Conservation (phyloP, 2,888 invertebrate genomes). For the Mythimna impura region DNA sequence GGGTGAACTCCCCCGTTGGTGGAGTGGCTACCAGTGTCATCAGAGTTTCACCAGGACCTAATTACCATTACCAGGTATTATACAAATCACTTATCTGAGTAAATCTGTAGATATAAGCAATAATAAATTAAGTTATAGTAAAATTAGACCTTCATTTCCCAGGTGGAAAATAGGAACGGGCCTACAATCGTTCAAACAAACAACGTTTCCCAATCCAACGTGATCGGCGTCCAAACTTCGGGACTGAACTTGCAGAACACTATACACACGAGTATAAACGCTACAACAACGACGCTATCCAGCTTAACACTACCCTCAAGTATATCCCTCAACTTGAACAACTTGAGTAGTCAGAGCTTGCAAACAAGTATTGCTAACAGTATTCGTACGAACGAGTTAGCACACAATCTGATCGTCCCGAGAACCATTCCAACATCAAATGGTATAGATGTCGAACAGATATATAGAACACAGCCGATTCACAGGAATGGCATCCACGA, state of each 20-base stretch:
- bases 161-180: constrained; percentile 86
- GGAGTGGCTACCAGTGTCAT: constrained; percentile 95
- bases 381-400: constrained; percentile 79
- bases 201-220: constrained; percentile 74
- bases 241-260: constrained; percentile 74
- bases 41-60: constrained; percentile 94
- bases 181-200: constrained; percentile 78
- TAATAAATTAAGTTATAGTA: constrained; percentile 17
- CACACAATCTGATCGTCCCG: constrained; percentile 84
- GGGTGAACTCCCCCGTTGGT: constrained; percentile 86
- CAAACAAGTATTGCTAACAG: constrained; percentile 80
- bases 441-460: constrained; percentile 84
- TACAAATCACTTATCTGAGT: background rate
- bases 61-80: constrained; percentile 87
- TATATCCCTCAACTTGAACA: constrained; percentile 81
- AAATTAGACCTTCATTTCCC: constrained; percentile 50
- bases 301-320: constrained; percentile 78
- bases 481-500: constrained; percentile 85
- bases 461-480: constrained; percentile 71
- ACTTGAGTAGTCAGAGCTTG: constrained; percentile 65
- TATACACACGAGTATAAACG: constrained; percentile 73
- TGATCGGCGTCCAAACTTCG: constrained; percentile 79
- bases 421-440: constrained; percentile 76
- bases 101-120: background rate
- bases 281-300: constrained; percentile 77